Conservation (phyloP, 1,140 invertebrate genomes). For the Euura lappo region DNA sequence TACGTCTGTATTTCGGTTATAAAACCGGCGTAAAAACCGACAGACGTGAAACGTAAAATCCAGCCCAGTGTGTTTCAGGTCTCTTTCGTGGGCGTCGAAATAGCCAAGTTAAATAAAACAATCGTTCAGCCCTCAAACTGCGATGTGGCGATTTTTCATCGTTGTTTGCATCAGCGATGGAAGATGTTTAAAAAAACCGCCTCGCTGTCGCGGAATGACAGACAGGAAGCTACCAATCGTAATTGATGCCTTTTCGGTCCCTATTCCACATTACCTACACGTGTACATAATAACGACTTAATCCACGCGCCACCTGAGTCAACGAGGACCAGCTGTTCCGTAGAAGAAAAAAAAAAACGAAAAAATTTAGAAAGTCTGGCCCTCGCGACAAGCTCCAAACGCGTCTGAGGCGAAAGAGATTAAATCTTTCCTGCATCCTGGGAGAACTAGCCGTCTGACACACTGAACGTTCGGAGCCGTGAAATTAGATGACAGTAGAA, state of each 20-base stretch:
- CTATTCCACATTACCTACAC: background rate
- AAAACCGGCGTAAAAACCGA: conserved; percentile 1
- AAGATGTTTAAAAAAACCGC: background rate
- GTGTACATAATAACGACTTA: background rate
- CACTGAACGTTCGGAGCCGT: too few relatives aligned
- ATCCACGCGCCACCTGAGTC: background rate
- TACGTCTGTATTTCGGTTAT: background rate
- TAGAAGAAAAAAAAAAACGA: background rate
- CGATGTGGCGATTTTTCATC: background rate
- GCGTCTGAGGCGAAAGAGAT: background rate
- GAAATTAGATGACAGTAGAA: too few relatives aligned
- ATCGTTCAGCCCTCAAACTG: background rate
- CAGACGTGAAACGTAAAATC: background rate
- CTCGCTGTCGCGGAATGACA: conserved; percentile 3
- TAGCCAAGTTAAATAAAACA: too few relatives aligned
- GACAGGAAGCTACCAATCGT: conserved; percentile 14
- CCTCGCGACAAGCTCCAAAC: background rate
- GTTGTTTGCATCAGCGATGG: background rate
- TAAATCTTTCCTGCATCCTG: background rate
- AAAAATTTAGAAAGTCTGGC: background rate
- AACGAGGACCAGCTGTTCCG: background rate
- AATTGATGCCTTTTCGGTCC: background rate
- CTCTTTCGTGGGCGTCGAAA: background rate
- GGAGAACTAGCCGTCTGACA: too few relatives aligned
- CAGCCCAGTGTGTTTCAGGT: background rate